Conservation (phyloP, 2,888 invertebrate genomes). For the Nemurella pictetii region DNA sequence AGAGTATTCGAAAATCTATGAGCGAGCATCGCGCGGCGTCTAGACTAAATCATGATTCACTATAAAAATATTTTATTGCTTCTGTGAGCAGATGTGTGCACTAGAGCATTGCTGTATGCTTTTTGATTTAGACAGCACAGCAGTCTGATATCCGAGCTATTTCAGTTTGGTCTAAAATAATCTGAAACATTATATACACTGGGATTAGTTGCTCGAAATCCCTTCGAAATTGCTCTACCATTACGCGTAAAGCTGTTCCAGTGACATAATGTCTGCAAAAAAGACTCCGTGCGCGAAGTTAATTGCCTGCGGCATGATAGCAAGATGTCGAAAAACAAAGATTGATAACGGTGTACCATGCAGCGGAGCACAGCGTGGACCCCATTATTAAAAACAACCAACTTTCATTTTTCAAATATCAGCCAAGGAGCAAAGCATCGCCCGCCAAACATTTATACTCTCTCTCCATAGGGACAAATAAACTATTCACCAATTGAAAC, state of each 20-base stretch:
- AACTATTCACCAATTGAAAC: background rate
- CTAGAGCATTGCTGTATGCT: too few species aligned
- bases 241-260: too few species aligned
- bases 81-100: background rate
- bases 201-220: too few species aligned
- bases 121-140: too few species aligned
- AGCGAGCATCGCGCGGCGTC: background rate
- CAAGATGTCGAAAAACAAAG: background rate
- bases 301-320: background rate
- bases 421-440: too few species aligned
- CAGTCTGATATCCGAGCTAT: too few species aligned
- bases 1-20: background rate
- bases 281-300: background rate
- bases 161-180: too few species aligned
- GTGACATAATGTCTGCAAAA: too few species aligned
- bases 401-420: background rate
- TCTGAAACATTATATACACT: too few species aligned
- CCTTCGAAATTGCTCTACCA: too few species aligned
- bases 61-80: background rate
- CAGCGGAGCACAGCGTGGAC: background rate
- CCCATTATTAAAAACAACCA: background rate
- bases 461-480: too few species aligned
- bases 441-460: too few species aligned
- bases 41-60: background rate
- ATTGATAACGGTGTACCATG: background rate